These are phyloP conservation scores for Picus viridis DNA, from an alignment of 2,797 vertebrate species.

Conservation along the genomic window DNA sequence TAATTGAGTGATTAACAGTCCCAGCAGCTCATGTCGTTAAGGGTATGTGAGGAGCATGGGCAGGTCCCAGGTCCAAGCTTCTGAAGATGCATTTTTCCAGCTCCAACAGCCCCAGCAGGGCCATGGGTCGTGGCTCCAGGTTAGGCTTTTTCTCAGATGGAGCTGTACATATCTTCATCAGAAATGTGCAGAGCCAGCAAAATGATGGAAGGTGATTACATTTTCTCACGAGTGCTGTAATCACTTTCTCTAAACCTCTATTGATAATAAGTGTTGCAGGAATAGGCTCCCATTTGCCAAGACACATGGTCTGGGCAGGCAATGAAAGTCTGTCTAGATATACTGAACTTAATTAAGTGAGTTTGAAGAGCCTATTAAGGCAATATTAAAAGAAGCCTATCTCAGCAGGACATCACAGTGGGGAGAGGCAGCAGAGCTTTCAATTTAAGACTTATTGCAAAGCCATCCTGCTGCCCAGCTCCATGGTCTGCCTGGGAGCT, in stretches of 20 bases:
- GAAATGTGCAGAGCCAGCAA: neutral
- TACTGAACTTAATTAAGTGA: constrained; percentile 78
- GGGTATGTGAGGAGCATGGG: constrained; percentile 1
- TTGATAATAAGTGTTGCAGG: neutral
- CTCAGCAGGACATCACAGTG: constrained; percentile 56
- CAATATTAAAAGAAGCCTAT: constrained; percentile 72
- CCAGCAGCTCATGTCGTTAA: constrained; percentile 33
- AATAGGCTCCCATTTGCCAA: constrained; percentile 33
- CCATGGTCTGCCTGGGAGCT: constrained; percentile 52
- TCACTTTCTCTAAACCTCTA: neutral
- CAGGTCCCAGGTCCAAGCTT: neutral
- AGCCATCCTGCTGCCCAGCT: constrained; percentile 32
- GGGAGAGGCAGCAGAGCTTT: constrained; percentile 41
- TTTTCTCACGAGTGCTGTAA: constrained; percentile 30
- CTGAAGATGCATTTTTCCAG: neutral
- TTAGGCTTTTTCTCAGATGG: neutral
- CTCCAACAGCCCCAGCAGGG: neutral
- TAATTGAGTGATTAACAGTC: constrained; percentile 83
- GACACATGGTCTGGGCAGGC: constrained; percentile 37
- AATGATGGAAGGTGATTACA: neutral
- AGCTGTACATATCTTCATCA: neutral
- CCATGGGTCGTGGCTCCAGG: neutral
- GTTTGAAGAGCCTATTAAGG: constrained; percentile 76
- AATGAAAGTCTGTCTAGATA: constrained; percentile 60
- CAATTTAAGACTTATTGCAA: constrained; percentile 57